These are phyloP conservation scores for Phenacoccus solenopsis DNA, from an alignment of 1,140 invertebrate genomes.

Conservation along the genomic window DNA sequence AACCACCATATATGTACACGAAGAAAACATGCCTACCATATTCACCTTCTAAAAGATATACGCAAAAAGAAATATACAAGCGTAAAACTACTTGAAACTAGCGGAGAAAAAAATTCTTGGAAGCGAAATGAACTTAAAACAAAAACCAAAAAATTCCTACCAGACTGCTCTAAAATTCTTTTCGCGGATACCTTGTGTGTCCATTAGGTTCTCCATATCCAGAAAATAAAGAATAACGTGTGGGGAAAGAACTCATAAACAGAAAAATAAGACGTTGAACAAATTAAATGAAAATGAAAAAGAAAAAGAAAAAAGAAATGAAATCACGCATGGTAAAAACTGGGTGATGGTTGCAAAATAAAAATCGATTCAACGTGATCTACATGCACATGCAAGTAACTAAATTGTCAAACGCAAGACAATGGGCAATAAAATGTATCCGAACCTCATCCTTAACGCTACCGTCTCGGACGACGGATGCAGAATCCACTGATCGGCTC, in stretches of 20 bases:
- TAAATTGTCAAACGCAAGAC: background rate
- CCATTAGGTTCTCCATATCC: too few relatives aligned
- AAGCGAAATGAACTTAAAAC: too few relatives aligned
- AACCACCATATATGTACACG: background rate
- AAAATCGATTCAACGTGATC: background rate
- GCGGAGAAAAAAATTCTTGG: too few relatives aligned
- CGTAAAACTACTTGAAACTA: too few relatives aligned
- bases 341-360: background rate
- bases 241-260: too few relatives aligned
- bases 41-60: background rate
- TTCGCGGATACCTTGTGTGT: too few relatives aligned
- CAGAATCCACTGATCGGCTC: conserved; percentile 6
- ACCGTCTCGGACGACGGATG: background rate
- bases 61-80: background rate
- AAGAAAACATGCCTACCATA: background rate
- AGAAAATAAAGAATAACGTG: too few relatives aligned
- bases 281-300: background rate
- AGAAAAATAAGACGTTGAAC: background rate
- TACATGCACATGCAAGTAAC: background rate
- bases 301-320: background rate
- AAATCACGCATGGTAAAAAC: background rate
- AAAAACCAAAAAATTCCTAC: too few relatives aligned
- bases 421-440: background rate
- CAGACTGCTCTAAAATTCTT: too few relatives aligned
- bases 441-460: background rate